Percentiles rank a stretch among this genome's conserved stretches.
Conservation (phyloP, 1,140 invertebrate species). For the Hylyphantes graminicola region DNA sequence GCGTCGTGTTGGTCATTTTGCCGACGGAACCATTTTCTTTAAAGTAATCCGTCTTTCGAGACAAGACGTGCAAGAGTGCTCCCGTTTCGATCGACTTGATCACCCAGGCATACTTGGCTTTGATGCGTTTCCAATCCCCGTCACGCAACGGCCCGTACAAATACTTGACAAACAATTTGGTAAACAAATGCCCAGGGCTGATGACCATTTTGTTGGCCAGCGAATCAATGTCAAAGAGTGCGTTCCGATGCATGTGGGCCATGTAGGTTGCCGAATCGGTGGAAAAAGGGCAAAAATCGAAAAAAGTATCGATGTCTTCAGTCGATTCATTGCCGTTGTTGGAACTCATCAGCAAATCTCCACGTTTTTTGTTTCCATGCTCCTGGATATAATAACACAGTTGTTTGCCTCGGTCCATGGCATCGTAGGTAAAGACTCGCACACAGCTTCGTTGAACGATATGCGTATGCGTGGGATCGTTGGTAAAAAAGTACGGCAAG, state of each 20-base stretch:
- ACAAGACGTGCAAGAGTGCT: slow-evolving; percentile 4
- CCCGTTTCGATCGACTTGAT: slow-evolving; percentile 30
- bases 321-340: background rate
- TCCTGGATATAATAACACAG: slow-evolving; percentile 9
- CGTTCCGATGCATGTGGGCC: background rate
- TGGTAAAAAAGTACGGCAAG: slow-evolving; percentile 25
- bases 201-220: slow-evolving; percentile 29
- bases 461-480: slow-evolving; percentile 25
- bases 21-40: background rate
- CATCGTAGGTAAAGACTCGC: slow-evolving; percentile 13
- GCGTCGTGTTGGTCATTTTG: background rate
- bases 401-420: slow-evolving; percentile 3
- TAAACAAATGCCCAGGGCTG: slow-evolving; percentile 28
- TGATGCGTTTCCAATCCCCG: background rate
- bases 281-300: background rate
- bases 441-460: slow-evolving; percentile 3
- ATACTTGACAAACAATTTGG: slow-evolving; percentile 34
- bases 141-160: slow-evolving; percentile 6
- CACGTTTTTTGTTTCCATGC: background rate
- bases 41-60: slow-evolving; percentile 13
- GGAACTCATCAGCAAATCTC: background rate
- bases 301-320: background rate
- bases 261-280: background rate
- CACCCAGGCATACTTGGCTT: slow-evolving; percentile 4
- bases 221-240: slow-evolving; percentile 8